Conservation (phyloP, 1,140 invertebrate species). For the Aphis craccivora region DNA sequence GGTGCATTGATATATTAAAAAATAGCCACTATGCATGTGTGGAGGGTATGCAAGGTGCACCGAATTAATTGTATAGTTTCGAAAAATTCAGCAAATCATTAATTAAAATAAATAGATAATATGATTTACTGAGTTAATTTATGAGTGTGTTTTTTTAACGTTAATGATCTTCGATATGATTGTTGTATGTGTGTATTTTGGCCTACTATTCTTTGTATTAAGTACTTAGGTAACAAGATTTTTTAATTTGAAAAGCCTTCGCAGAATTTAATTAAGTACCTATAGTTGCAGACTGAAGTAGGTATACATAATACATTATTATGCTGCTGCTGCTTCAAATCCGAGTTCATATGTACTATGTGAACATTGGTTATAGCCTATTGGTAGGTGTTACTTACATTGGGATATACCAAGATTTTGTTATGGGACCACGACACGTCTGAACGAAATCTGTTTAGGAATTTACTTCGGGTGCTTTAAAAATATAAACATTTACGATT, state of each 20-base stretch:
- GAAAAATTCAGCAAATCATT: neutral
- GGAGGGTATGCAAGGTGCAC: no score
- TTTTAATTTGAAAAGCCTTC: no score
- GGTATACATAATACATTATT: neutral
- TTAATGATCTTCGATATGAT: neutral
- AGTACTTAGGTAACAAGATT: neutral
- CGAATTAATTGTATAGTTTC: neutral
- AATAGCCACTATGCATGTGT: no score
- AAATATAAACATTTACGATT: neutral
- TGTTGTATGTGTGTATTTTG: neutral
- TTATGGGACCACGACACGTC: neutral
- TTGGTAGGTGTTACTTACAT: neutral
- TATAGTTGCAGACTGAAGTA: neutral
- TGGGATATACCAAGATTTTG: neutral
- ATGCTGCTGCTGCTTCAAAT: neutral
- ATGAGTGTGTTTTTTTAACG: neutral
- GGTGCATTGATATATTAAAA: no score
- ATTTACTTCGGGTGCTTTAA: neutral
- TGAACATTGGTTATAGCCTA: no score
- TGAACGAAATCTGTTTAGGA: neutral
- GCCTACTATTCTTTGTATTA: neutral
- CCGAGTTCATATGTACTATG: neutral
- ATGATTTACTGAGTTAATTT: neutral
- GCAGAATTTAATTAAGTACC: neutral
- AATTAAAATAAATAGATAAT: neutral